phyloP scores from a whole-genome alignment of 1,140 invertebrate genomes.

The Patella vulgata region DNA sequence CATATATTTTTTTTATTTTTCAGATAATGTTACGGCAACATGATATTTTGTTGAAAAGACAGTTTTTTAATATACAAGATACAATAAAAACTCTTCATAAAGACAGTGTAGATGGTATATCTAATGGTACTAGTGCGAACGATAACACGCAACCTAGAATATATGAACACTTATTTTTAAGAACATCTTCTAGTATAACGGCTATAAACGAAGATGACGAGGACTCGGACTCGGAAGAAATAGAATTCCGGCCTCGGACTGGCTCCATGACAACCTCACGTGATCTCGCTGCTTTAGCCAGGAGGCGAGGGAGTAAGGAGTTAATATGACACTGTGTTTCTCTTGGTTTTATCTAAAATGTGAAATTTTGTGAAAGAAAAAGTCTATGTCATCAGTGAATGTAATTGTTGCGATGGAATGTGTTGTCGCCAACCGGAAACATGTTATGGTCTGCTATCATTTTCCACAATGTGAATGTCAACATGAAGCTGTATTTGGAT shows the following conservation, averaged over 20 bases:
- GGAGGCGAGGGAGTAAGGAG: constrained; percentile 56
- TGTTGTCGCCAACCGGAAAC: too few species aligned
- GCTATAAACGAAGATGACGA: constrained; percentile 34
- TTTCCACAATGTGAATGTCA: too few species aligned
- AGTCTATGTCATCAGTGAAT: too few species aligned
- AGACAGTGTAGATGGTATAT: constrained; percentile 2
- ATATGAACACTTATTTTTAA: constrained; percentile 27
- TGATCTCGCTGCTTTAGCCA: constrained; percentile 55
- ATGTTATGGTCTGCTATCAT: too few species aligned
- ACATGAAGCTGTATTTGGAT: too few species aligned
- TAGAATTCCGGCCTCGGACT: constrained; percentile 44
- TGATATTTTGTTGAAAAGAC: constrained; percentile 53
- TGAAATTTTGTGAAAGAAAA: too few species aligned
- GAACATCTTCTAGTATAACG: constrained; percentile 44
- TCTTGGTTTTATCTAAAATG: too few species aligned
- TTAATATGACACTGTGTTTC: constrained; percentile 49
- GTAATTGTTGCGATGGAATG: too few species aligned
- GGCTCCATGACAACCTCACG: constrained; percentile 56
- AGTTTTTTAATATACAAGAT: constrained; percentile 56
- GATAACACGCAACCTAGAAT: not conserved
- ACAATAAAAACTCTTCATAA: constrained; percentile 45
- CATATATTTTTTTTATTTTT: too few species aligned
- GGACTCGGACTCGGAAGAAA: constrained; percentile 26
- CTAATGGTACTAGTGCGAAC: too few species aligned
- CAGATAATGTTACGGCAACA: constrained; percentile 56